Evolutionary conservation across 92 coral and sea anemone species (phyloP), one percentile per base, ranked within the genome.

Genomic region (Micromussa lordhowensis): DNA sequence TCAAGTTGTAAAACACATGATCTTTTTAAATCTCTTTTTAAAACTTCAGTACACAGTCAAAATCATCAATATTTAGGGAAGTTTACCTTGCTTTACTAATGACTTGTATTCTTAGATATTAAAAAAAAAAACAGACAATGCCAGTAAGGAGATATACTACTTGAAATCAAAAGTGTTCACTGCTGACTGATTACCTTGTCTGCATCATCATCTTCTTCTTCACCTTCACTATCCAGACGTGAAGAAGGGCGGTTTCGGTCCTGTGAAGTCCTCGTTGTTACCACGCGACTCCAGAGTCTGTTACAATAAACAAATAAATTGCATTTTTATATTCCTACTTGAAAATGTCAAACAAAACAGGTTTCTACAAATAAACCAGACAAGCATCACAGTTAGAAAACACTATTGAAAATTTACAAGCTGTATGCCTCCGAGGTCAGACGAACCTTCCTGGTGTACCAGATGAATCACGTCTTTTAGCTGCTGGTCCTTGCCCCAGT

Each of bases 211-310:
- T 97, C 99, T 5, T 97, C 99, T 78, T 96, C 98, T 82, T 97
- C 99, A 10, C 98, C 99, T 86, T 97, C 99, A 94, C 99, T 97
- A 96, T 97, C 99, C 99, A 95, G 98, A 77, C 90, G 95, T 16
- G 91, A 82, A 82, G 95, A 97, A 91, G 96, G 96, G 93, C 85
- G 97, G 28, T 85, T 87, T 31, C 87, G 90, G 87, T 95, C 96
- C 87, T 94, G 98, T 40, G 94, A 87, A 30, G 94, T 90, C 91
- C 95, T 92, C 85, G 96, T 90, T 77, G 89, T 75, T 31, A 95
- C 95, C 96, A 95, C 98, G 78, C 98, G 86, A 91, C 98, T 92
- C 94, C 96, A 92, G 79, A 95, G 95, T 90, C 98, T 95, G 75
- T 9, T 13, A 26, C 13, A 18, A 40, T 29, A 77, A 59, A 22